Base-by-base conservation (phyloP, 2,888 invertebrate genomes). In the Melangyna quadrimaculata region DNA sequence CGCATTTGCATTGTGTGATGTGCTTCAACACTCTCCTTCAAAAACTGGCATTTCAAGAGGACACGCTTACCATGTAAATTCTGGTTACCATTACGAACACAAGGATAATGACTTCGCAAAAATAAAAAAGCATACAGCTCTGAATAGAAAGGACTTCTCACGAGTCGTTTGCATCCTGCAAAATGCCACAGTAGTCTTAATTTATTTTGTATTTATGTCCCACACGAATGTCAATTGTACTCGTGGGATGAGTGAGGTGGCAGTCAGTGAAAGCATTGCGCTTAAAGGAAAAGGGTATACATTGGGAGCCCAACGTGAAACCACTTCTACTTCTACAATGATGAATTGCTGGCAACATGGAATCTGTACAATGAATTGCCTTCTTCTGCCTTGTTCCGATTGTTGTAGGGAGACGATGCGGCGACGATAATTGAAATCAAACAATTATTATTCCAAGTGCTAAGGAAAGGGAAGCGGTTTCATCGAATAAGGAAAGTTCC, bases 351-450 rank as follows among this genome's bases (percentile, higher is more conserved):
- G 79, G 71, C 79, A 75, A 74, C 79, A 10, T 70, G 67, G 27
- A 83, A 37, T 57, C 59, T 32, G 14, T 35, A 22, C 48, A 22
- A 32, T 67, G 22, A 5, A 67, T 48, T 48, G n/a, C 17, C 22
- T 8, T 14, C 32, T 35, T 19, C 65, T 17, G 37, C 29, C 53
- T 45, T 53, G 63, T 24, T 35, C 22, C 40, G 29, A 24, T 57
- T 12, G 35, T 19, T 65, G 35, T 19, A 37, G n/a, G 27, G 22
- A 40, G 29, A 53, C 67, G 45, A 59, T 70, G 69, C 48, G 57
- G 40, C 24, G 67, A 32, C 45, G 69, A 75, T 84, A 84, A 84
- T 80, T 84, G 84, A 84, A 84, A 80, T 77, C 84, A 84, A 84
- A 84, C 84, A 80, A 84, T 84, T 69, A 84, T 69, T 55, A 71